Conservation (phyloP, 1,140 invertebrate genomes). For the Drosophila guanche region DNA sequence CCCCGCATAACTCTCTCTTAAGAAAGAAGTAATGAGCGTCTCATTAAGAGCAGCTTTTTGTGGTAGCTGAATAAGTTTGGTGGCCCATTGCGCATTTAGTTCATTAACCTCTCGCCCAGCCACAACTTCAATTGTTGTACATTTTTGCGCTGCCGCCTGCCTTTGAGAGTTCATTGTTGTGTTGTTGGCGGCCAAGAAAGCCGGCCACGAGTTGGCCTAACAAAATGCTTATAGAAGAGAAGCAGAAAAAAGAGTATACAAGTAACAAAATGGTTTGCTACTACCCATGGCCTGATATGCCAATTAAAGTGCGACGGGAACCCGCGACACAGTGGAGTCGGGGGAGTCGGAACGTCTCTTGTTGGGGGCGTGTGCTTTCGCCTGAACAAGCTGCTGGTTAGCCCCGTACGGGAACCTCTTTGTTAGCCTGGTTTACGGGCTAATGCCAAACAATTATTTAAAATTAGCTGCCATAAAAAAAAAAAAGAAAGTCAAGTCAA, state of each 20-base stretch:
- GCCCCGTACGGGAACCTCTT: slow-evolving; percentile 1
- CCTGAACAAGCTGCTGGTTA: slow-evolving; percentile 24
- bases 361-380: slow-evolving; percentile 62
- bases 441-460: slow-evolving; percentile 73
- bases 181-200: slow-evolving; percentile 7
- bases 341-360: slow-evolving; percentile 22
- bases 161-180: slow-evolving; percentile 59
- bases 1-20: slow-evolving; percentile 49
- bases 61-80: slow-evolving; percentile 66
- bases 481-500: slow-evolving; percentile 50
- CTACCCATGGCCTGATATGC: slow-evolving; percentile 72
- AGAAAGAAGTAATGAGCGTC: slow-evolving; percentile 68
- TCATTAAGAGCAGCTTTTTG: slow-evolving; percentile 60
- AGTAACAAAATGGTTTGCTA: slow-evolving; percentile 55
- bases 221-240: slow-evolving; percentile 69
- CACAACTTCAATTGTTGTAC: slow-evolving; percentile 73
- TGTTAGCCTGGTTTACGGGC: slow-evolving; percentile 56
- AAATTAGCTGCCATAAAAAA: slow-evolving; percentile 62
- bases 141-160: slow-evolving; percentile 54
- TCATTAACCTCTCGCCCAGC: slow-evolving; percentile 68
- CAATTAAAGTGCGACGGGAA: slow-evolving; percentile 77
- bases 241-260: too few relatives aligned
- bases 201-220: slow-evolving; percentile 63
- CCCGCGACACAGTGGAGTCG: neutral
- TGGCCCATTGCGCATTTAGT: slow-evolving; percentile 77